A percentile compares a stretch with the other conserved stretches of the same genome.
phyloP scores from a whole-genome alignment of 2,797 vertebrate genomes.

The Bovichtus diacanthus region DNA sequence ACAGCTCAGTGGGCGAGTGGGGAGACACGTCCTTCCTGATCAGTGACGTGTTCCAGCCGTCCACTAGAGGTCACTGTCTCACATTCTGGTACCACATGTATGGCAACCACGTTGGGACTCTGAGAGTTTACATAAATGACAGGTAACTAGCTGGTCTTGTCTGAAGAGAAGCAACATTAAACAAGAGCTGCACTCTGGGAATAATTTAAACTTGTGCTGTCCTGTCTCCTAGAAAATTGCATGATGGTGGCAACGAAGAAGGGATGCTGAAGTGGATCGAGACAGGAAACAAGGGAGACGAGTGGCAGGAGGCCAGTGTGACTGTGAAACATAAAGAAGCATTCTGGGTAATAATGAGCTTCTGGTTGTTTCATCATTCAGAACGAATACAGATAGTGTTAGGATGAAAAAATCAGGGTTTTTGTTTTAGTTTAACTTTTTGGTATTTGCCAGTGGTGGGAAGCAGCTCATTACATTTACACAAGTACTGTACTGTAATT shows the following conservation, averaged over 20 bases:
- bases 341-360: conserved; percentile 81
- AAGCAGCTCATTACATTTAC: background rate
- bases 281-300: conserved; percentile 71
- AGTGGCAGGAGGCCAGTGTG: conserved; percentile 73
- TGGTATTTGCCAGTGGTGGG: background rate
- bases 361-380: background rate
- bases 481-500: background rate
- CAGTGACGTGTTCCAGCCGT: conserved; percentile 77
- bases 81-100: conserved; percentile 86
- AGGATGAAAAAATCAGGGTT: background rate
- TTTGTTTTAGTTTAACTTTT: background rate
- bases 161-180: background rate
- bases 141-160: conserved; percentile 64
- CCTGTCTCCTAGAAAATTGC: conserved; percentile 62
- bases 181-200: background rate
- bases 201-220: background rate
- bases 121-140: conserved; percentile 78
- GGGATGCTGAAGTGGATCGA: conserved; percentile 76
- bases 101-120: conserved; percentile 75
- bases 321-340: conserved; percentile 62
- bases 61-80: conserved; percentile 78
- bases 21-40: conserved; percentile 75
- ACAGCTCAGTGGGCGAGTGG: conserved; percentile 78
- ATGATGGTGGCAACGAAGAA: conserved; percentile 58
- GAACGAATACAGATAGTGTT: background rate